Evolutionary conservation across 2,888 invertebrate genomes (phyloP).

Genomic region (Rhamphomyia laevipes): DNA sequence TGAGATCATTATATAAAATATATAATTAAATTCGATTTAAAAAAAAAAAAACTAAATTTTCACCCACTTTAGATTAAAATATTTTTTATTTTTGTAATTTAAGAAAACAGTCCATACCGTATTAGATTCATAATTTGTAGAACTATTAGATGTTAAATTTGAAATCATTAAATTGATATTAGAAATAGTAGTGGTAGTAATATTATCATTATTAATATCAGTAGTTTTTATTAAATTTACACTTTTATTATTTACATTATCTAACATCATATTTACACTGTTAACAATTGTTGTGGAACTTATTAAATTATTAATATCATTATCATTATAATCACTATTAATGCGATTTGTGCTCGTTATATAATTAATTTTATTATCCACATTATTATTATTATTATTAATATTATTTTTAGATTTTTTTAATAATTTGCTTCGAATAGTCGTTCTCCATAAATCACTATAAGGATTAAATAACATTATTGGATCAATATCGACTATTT

Average conservation of each 20-base stretch:
- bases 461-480: conserved; percentile 47
- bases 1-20: no score
- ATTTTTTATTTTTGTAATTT: not conserved
- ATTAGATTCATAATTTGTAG: conserved; percentile 23
- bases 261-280: conserved; percentile 13
- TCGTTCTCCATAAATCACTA: conserved; percentile 20
- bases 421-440: conserved; percentile 13
- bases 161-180: conserved; percentile 13
- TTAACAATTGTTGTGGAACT: conserved; percentile 11
- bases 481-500: conserved; percentile 48
- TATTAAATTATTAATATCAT: conserved; percentile 7
- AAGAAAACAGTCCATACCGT: conserved; percentile 19
- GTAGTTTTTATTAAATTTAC: not conserved
- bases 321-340: conserved; percentile 9
- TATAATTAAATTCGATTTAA: no score
- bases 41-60: no score
- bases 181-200: not conserved
- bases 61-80: no score
- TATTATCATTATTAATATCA: not conserved
- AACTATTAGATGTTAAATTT: conserved; percentile 3
- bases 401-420: conserved; percentile 7
- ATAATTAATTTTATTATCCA: no score
- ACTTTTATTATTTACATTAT: not conserved
- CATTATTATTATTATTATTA: conserved; percentile 8
- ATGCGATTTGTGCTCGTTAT: conserved; percentile 2